phyloP scores from a whole-genome alignment of 2,113 vertebrate species.

The Caracal caracal region DNA sequence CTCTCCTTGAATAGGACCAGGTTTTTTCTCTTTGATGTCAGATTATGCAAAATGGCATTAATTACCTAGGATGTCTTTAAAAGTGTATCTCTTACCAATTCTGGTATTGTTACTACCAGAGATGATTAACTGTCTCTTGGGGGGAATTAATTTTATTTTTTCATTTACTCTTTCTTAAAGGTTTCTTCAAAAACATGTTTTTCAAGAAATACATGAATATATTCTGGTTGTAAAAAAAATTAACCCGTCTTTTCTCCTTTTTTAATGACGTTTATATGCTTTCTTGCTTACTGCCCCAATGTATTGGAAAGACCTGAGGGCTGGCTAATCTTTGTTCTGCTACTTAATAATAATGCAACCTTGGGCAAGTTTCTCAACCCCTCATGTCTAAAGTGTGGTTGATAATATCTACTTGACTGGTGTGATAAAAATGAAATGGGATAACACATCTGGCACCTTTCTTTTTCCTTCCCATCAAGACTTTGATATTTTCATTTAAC shows the following conservation, averaged over 20 bases:
- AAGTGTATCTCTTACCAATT: background rate
- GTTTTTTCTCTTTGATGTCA: conserved; percentile 31
- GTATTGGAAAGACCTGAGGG: background rate
- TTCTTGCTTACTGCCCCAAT: background rate
- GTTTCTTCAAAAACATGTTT: background rate
- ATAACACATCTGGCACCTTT: background rate
- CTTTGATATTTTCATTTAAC: conserved; percentile 23
- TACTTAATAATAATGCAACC: background rate
- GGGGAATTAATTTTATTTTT: conserved; percentile 24
- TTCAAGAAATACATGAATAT: conserved; percentile 35
- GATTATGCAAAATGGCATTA: conserved; percentile 18
- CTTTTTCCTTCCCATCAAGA: background rate
- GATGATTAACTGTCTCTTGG: background rate
- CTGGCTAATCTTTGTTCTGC: background rate
- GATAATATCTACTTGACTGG: background rate
- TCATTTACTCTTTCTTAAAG: background rate
- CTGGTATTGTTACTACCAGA: background rate
- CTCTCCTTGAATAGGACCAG: background rate
- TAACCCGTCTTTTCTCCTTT: background rate
- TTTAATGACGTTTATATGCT: conserved; percentile 27
- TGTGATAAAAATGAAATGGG: background rate
- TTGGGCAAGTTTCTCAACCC: background rate
- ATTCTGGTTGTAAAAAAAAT: background rate
- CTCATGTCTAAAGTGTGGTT: background rate
- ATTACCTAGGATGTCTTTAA: conserved; percentile 20